These are phyloP conservation scores for Hippoglossus stenolepis DNA, from an alignment of 2,113 vertebrate species.

Conservation along the genomic window DNA sequence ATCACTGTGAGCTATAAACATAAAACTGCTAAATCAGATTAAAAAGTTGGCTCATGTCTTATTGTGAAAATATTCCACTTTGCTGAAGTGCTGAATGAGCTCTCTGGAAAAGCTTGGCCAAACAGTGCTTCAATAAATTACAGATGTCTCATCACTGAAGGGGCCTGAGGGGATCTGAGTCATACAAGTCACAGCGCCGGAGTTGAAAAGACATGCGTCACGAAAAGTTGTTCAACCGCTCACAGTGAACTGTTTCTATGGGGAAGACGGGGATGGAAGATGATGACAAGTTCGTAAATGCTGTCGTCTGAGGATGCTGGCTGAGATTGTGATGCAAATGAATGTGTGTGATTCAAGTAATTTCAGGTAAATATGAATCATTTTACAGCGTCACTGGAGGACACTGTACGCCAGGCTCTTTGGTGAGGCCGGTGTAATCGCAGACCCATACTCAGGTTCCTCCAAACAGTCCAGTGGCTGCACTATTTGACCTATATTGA, in stretches of 20 bases:
- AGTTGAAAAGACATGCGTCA: slow-evolving; percentile 15
- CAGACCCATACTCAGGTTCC: too few relatives aligned
- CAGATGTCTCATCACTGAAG: neutral
- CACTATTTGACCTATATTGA: too few relatives aligned
- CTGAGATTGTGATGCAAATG: too few relatives aligned
- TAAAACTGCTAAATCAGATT: neutral
- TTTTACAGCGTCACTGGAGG: neutral
- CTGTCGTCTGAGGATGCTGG: neutral
- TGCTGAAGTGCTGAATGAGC: neutral
- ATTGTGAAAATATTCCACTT: neutral
- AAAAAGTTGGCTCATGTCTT: too few relatives aligned
- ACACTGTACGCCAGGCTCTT: too few relatives aligned
- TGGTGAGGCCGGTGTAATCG: neutral
- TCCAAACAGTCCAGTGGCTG: too few relatives aligned
- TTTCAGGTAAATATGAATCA: neutral
- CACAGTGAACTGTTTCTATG: neutral
- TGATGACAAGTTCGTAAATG: neutral
- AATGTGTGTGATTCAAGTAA: too few relatives aligned
- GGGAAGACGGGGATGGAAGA: neutral
- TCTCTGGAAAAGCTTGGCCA: neutral
- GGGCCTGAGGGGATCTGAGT: slow-evolving; percentile 38
- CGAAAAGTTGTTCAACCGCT: slow-evolving; percentile 34
- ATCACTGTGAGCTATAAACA: neutral
- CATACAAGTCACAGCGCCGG: slow-evolving; percentile 5
- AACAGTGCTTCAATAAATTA: neutral